Evolutionary conservation across 2,113 vertebrate species (phyloP), one percentile per base, ranked within the genome.

Genomic region (Chloropsis cyanopogon): DNA sequence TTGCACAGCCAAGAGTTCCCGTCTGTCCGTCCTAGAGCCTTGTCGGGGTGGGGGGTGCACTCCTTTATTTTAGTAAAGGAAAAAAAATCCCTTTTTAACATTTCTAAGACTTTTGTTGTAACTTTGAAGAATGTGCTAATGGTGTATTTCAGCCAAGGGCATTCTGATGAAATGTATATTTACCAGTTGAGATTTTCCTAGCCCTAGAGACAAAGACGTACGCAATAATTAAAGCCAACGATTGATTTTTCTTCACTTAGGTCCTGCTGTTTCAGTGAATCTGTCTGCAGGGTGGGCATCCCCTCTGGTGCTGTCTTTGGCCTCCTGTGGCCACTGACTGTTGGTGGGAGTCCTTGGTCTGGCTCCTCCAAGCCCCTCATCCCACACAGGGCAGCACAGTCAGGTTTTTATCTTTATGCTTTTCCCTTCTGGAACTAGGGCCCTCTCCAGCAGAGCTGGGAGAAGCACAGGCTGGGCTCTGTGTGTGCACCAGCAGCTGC

Each of bases 61-160:
- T 96, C 97, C 86, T 97, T 97, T 97, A 93, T 96, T 97, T 97
- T 94, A 97, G 93, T 96, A 96, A 97, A 96, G 95, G 87, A 96
- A 89, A 84, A 56, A 66, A 57, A 50, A 82, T 86, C 81, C 97
- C 98, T 97, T 97, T 97, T 93, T 97, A 97, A 96, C 86, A 80
- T 96, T 96, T 98, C 91, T 98, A 93, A 95, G 91, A 96, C 95
- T 97, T 96, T 95, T 97, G 96, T 95, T 97, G 93, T 97, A 95
- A 96, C 80, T 96, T 97, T 96, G 96, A 97, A 94, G 96, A 96
- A 97, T 97, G 95, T 97, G 95, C 97, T 97, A 79, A 93, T 91
- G 91, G 97, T 53, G 6, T 96, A 56, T 96, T 96, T 96, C 95
- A 82, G 95, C 97, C 97, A 97, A 96, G 97, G 93, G 96, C 96